These are phyloP conservation scores for Vanessa atalanta DNA, from an alignment of 1,140 invertebrate species.

Conservation along the genomic window DNA sequence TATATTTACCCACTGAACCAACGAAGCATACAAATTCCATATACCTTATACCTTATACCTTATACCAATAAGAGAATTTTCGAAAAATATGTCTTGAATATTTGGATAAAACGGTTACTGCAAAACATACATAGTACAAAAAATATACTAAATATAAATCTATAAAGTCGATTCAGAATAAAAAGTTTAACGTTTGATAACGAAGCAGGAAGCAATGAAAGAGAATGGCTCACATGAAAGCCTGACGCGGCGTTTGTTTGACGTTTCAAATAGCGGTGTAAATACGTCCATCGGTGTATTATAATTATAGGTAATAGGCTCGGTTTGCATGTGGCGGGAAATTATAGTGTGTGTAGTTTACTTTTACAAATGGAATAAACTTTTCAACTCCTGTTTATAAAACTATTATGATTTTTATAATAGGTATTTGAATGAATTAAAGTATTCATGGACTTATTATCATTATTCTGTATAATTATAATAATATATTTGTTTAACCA, in stretches of 20 bases:
- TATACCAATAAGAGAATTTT: too few species aligned
- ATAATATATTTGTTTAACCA: too few species aligned
- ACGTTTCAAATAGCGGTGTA: constrained; percentile 34
- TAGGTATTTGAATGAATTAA: too few species aligned
- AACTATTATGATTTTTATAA: too few species aligned
- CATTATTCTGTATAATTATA: too few species aligned
- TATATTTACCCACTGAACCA: too few species aligned
- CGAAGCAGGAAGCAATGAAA: constrained; percentile 44
- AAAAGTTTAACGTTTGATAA: constrained; percentile 15
- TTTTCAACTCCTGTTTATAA: not conserved
- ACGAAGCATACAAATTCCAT: too few species aligned
- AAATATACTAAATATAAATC: too few species aligned
- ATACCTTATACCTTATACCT: too few species aligned
- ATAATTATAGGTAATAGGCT: constrained; percentile 31
- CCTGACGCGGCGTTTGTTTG: constrained; percentile 45
- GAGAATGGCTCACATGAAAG: constrained; percentile 38
- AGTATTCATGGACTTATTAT: too few species aligned
- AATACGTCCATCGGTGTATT: constrained; percentile 38
- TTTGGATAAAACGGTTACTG: too few species aligned
- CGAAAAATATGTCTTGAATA: too few species aligned
- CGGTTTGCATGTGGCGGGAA: not conserved
- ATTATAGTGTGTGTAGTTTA: not conserved
- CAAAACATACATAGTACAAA: not conserved
- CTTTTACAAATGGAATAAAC: not conserved
- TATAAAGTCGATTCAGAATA: not conserved